Evolutionary conservation across 2,888 invertebrate species (phyloP).

Genomic region (Stramonita haemastoma): DNA sequence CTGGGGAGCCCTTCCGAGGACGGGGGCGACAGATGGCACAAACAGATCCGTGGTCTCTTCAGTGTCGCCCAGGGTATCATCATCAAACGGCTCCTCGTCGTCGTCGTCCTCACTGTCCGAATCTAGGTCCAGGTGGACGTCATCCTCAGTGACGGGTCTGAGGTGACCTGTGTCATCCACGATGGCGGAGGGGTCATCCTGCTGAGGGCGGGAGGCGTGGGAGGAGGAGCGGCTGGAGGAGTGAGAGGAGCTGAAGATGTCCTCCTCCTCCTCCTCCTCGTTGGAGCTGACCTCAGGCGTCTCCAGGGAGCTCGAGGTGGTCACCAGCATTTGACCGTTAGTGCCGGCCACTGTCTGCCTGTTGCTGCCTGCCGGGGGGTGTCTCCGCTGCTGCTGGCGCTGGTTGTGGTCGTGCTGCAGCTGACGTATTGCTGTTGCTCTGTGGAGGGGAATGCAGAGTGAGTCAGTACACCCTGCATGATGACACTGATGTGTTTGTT

Average conservation of each 20-base stretch:
- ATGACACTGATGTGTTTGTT: too few relatives aligned
- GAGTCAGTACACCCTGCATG: too few relatives aligned
- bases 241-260: neutral
- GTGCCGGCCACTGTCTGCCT: neutral
- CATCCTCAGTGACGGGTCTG: slow-evolving; percentile 37
- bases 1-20: neutral
- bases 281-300: slow-evolving; percentile 26
- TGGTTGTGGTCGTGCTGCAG: neutral
- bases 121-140: slow-evolving; percentile 41
- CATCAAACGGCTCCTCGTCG: slow-evolving; percentile 30
- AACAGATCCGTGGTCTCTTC: neutral
- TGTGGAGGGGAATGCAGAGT: too few relatives aligned
- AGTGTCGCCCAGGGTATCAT: slow-evolving; percentile 7
- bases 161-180: slow-evolving; percentile 45
- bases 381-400: neutral
- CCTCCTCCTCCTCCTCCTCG: slow-evolving; percentile 32
- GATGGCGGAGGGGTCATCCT: slow-evolving; percentile 14
- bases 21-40: neutral
- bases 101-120: slow-evolving; percentile 15
- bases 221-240: slow-evolving; percentile 13
- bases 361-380: neutral
- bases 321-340: slow-evolving; percentile 29
- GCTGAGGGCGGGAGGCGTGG: neutral
- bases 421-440: too few relatives aligned
- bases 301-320: slow-evolving; percentile 27